Conservation (phyloP, 2,888 invertebrate genomes). For the Orthonychiurus folsomi region DNA sequence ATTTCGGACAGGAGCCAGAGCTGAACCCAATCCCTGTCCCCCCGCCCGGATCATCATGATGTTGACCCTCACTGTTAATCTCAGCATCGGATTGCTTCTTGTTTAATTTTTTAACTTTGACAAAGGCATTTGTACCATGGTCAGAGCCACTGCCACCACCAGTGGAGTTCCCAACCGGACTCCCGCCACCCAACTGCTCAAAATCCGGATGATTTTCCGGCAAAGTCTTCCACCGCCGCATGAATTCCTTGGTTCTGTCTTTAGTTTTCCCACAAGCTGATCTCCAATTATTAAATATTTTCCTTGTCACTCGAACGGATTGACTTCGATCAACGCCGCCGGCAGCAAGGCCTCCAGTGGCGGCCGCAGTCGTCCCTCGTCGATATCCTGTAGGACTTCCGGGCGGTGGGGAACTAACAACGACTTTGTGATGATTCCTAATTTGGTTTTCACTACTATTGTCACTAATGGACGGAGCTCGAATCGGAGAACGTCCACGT, state of each 20-base stretch:
- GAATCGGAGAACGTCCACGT: not conserved
- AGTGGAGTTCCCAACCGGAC: not conserved
- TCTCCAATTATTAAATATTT: constrained; percentile 64
- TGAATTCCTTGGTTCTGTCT: constrained; percentile 62
- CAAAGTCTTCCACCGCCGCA: constrained; percentile 43
- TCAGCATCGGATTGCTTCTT: constrained; percentile 22
- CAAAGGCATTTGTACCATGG: constrained; percentile 9
- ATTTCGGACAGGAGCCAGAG: constrained; percentile 45
- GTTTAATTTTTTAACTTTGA: constrained; percentile 17
- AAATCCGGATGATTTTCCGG: constrained; percentile 38
- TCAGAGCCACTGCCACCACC: constrained; percentile 7
- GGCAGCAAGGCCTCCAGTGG: constrained; percentile 10
- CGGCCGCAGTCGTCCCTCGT: not conserved
- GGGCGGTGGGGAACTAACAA: not conserved
- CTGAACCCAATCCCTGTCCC: constrained; percentile 6
- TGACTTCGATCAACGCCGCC: constrained; percentile 32
- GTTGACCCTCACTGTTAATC: constrained; percentile 13
- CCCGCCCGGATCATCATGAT: constrained; percentile 16
- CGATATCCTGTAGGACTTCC: not conserved
- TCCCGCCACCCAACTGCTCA: constrained; percentile 21
- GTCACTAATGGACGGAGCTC: constrained; percentile 11
- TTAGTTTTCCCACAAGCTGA: constrained; percentile 67
- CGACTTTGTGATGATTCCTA: constrained; percentile 1
- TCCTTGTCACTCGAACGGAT: constrained; percentile 50
- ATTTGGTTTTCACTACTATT: constrained; percentile 5